A percentile compares a stretch with the other conserved stretches of the same genome.
phyloP scores from a whole-genome alignment of 2,113 vertebrate genomes.

The Callipepla squamata region DNA sequence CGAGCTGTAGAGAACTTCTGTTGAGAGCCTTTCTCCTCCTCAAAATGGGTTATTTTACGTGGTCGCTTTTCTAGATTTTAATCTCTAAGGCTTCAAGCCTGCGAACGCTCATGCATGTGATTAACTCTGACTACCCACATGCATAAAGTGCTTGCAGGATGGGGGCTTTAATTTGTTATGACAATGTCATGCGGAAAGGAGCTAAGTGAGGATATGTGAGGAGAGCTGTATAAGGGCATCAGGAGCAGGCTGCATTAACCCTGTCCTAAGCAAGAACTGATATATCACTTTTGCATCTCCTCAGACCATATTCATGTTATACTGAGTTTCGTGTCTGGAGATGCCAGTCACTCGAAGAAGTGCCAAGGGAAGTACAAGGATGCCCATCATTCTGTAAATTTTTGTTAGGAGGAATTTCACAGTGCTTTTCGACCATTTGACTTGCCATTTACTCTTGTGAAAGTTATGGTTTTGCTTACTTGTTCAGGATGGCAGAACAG shows the following conservation, averaged over 20 bases:
- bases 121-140: constrained; percentile 57
- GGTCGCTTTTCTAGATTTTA: constrained; percentile 19
- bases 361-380: not conserved
- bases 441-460: not conserved
- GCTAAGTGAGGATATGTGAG: constrained; percentile 3
- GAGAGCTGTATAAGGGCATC: not conserved
- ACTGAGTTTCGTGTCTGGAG: not conserved
- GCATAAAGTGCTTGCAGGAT: not conserved
- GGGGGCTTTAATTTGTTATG: constrained; percentile 50
- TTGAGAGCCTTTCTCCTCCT: not conserved
- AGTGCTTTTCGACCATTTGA: not conserved
- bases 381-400: not conserved
- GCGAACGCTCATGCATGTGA: constrained; percentile 58
- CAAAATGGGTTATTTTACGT: constrained; percentile 21
- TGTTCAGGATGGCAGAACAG: not conserved
- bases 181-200: constrained; percentile 16
- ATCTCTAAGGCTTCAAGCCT: not conserved
- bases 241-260: not conserved
- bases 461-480: not conserved
- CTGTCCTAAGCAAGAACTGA: not conserved
- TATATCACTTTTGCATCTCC: not conserved
- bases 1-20: not conserved
- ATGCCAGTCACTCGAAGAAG: not conserved
- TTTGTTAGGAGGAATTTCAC: not conserved
- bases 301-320: not conserved